Evolutionary conservation across 2,888 invertebrate genomes (phyloP).

Genomic region (Protophormia terraenovae): DNA sequence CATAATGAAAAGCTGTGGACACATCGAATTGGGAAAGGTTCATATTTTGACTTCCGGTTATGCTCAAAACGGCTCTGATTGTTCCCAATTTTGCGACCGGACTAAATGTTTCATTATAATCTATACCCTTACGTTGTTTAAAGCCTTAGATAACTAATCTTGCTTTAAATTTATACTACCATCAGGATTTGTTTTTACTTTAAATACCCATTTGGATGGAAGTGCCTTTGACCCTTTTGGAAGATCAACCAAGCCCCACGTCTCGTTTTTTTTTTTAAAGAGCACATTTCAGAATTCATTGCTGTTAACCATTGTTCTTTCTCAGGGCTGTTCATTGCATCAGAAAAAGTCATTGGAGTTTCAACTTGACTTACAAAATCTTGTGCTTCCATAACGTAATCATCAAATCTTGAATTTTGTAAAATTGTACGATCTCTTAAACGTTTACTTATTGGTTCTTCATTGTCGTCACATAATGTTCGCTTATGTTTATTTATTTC

Average conservation of each 20-base stretch:
- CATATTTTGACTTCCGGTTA: conserved; percentile 43
- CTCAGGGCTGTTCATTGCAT: background rate
- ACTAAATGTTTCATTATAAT: conserved; percentile 67
- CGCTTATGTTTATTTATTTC: background rate
- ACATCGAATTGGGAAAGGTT: background rate
- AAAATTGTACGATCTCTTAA: conserved; percentile 2
- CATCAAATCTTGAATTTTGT: background rate
- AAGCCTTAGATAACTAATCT: conserved; percentile 67
- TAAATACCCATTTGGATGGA: conserved; percentile 5
- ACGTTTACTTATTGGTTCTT: background rate
- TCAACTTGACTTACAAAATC: conserved; percentile 4
- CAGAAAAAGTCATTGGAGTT: background rate
- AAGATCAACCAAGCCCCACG: background rate
- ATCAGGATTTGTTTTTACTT: no score
- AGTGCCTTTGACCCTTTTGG: background rate
- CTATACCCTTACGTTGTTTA: conserved; percentile 48
- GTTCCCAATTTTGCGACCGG: conserved; percentile 62
- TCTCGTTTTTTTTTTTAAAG: background rate
- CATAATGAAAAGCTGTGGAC: background rate
- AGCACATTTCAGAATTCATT: conserved; percentile 58
- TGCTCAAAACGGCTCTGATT: conserved; percentile 57
- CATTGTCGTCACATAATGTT: background rate
- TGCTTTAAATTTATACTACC: conserved; percentile 8
- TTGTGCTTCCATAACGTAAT: background rate
- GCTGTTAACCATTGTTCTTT: conserved; percentile 27